Conservation (phyloP, 2,888 invertebrate species). For the Caenorhabditis uteleia region DNA sequence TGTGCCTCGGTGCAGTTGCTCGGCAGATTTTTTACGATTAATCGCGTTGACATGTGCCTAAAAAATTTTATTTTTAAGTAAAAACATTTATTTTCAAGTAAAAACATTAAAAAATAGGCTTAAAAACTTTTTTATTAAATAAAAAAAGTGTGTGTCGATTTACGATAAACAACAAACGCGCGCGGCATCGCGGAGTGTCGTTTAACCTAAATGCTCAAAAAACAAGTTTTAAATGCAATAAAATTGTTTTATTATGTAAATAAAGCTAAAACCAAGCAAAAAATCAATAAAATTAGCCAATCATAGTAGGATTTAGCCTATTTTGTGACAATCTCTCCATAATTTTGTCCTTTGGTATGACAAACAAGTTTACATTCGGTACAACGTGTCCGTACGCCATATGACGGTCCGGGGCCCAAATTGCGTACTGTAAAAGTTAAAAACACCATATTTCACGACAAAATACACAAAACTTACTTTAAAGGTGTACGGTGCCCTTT, state of each 20-base stretch:
- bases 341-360: constrained; percentile 51
- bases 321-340: constrained; percentile 52
- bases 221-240: neutral
- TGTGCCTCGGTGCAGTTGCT: constrained; percentile 54
- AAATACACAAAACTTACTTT: constrained; percentile 22
- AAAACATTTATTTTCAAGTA: neutral
- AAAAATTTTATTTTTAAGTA: constrained; percentile 5
- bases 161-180: too few species aligned
- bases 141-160: too few species aligned
- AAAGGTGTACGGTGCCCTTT: constrained; percentile 56
- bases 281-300: constrained; percentile 37
- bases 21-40: constrained; percentile 65
- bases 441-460: neutral
- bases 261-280: neutral
- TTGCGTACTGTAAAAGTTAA: constrained; percentile 16
- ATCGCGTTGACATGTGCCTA: constrained; percentile 46
- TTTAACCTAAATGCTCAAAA: neutral
- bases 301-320: constrained; percentile 54
- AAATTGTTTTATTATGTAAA: too few species aligned
- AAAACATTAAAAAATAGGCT: neutral
- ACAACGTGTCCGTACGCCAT: constrained; percentile 50
- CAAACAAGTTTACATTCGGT: constrained; percentile 52
- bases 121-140: neutral
- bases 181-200: too few species aligned
- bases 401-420: constrained; percentile 33